Evolutionary conservation across 1,140 invertebrate species (phyloP), one percentile per base, ranked within the genome.

Genomic region (Elysia chlorotica): DNA sequence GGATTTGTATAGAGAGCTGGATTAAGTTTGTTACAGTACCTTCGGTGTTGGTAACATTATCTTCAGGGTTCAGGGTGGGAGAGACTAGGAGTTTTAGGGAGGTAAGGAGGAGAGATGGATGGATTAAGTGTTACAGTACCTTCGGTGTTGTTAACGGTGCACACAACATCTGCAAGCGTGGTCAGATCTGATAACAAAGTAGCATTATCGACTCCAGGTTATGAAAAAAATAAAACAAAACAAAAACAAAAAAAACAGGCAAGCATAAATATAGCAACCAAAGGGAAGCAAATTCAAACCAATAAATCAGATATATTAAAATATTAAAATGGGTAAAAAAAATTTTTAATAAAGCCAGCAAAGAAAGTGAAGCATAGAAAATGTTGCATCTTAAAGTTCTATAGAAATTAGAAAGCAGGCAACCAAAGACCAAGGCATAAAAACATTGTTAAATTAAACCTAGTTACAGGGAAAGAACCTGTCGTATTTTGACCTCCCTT

Each of bases 81-180:
- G n/a, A 48, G 10, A 48, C 10, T 14, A 48, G 10, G 41, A 48
- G n/a, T 48, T 48, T 14, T 48, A 14, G 41, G n/a, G n/a, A n/a
- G 10, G n/a, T 48, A 48, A 14, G 41, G n/a, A 10, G n/a, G 28
- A 25, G 10, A 17, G 14, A 59, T 19, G 28, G 2, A 23, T 37
- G 17, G 17, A 25, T 19, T 36, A n/a, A n/a, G 62, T 5, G 5
- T 35, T n/a, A 48, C 57, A 25, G 63, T 75, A 73, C 56, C 59
- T 73, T 71, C 69, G 17, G 69, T 71, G 36, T 66, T 66, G 65
- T 71, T 71, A 62, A 71, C 69, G 61, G 69, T 71, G 38, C 69
- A 71, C 37, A 71, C 69, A 41, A 75, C 69, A 72, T 71, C 66
- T 63, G 56, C 57, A n/a, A 74, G 67, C 28, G 56, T 74, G 2